phyloP scores from a whole-genome alignment of 2,888 invertebrate species.

The Pycnomerus fuliginosus region DNA sequence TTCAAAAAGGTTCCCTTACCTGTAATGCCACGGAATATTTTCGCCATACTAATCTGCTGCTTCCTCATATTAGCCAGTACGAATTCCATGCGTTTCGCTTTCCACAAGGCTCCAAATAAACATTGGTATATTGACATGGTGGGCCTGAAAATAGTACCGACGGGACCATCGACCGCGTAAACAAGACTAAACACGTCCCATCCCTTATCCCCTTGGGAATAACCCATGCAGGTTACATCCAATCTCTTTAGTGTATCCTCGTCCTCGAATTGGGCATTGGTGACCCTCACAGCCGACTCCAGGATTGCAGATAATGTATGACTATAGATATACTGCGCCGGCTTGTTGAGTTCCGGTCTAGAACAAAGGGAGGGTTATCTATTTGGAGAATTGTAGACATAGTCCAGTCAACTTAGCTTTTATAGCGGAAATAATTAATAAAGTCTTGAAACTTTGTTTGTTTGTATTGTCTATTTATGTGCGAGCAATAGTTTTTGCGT shows the following conservation, averaged over 20 bases:
- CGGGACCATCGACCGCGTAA: conserved; percentile 85
- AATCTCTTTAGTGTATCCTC: conserved; percentile 85
- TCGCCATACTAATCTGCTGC: conserved; percentile 74
- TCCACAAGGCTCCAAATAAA: conserved; percentile 86
- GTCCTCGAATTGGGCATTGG: conserved; percentile 93
- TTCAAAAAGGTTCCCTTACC: conserved; percentile 57
- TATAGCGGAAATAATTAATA: no score
- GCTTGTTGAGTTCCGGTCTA: conserved; percentile 86
- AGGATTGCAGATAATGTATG: conserved; percentile 85
- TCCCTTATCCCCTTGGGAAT: conserved; percentile 69
- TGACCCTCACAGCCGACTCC: conserved; percentile 84
- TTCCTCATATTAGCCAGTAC: conserved; percentile 81
- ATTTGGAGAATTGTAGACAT: no score
- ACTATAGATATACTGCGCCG: conserved; percentile 80
- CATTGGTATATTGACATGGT: conserved; percentile 76
- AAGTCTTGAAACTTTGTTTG: no score
- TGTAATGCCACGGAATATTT: conserved; percentile 67
- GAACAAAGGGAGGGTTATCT: no score
- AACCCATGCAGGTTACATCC: conserved; percentile 64
- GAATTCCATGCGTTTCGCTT: conserved; percentile 86
- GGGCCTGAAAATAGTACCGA: conserved; percentile 79
- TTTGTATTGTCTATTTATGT: no score
- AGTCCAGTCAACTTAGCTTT: no score
- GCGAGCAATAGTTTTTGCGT: no score
- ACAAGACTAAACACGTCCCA: conserved; percentile 90